Evolutionary conservation across 2,113 vertebrate genomes (phyloP).

Genomic region (Hippocampus comes): DNA sequence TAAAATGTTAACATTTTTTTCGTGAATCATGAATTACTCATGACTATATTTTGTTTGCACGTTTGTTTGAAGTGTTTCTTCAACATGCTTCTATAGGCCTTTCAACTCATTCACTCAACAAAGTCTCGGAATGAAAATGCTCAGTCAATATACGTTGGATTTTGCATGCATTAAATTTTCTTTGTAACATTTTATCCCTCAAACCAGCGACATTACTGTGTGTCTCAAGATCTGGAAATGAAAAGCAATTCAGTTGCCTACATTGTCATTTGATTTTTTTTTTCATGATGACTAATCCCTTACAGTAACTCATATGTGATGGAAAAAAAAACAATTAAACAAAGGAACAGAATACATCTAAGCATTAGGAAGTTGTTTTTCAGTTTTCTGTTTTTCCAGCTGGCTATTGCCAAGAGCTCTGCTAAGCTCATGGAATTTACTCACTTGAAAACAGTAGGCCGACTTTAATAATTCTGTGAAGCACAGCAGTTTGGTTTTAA

Average conservation of each 20-base stretch:
- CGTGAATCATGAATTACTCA: too few species aligned
- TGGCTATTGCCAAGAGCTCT: conserved; percentile 31
- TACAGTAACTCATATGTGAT: background rate
- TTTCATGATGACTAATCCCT: background rate
- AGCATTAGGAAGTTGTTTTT: conserved; percentile 19
- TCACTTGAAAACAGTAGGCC: conserved; percentile 27
- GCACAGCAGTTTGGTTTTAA: conserved; percentile 17
- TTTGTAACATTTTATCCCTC: background rate
- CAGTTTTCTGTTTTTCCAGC: conserved; percentile 54
- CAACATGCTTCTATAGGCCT: background rate
- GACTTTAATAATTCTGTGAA: conserved; percentile 18
- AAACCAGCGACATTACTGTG: background rate
- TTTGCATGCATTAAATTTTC: background rate
- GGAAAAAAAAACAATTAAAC: background rate
- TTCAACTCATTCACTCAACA: background rate
- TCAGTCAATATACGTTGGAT: too few species aligned
- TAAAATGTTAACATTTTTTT: too few species aligned
- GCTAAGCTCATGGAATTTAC: conserved; percentile 52
- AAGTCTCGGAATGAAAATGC: background rate
- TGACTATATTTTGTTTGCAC: background rate
- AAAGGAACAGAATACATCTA: conserved; percentile 23
- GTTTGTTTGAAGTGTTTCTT: too few species aligned
- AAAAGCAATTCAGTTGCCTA: background rate
- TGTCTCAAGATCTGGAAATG: background rate
- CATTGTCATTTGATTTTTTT: background rate